A percentile compares a stretch with the other conserved stretches of the same genome.
These are phyloP conservation scores for Agonopterix subpropinquella DNA, from an alignment of 2,888 invertebrate genomes.

Conservation along the genomic window DNA sequence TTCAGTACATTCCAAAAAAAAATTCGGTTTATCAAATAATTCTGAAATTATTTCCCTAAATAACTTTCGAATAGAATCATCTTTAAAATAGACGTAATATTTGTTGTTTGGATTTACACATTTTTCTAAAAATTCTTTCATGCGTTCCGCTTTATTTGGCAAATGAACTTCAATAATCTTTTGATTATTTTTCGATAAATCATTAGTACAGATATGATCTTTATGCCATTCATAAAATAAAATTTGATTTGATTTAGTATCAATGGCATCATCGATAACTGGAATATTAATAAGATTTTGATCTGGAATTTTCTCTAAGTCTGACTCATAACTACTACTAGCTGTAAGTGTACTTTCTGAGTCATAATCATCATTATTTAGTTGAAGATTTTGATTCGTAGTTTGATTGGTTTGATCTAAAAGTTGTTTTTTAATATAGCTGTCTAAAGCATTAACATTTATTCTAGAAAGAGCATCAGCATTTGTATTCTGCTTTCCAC, in stretches of 20 bases:
- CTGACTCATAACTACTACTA: no score
- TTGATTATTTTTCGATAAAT: neutral
- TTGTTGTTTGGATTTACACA: slow-evolving; percentile 6
- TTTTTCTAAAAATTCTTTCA: slow-evolving; percentile 10
- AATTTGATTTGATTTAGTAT: slow-evolving; percentile 4
- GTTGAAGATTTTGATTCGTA: no score
- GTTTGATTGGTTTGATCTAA: no score
- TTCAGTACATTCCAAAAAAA: slow-evolving; percentile 9
- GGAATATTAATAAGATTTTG: neutral
- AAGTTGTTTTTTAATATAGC: no score
- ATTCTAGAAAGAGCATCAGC: no score
- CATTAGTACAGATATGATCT: neutral
- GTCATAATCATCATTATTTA: no score
- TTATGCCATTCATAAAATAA: neutral
- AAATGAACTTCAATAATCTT: slow-evolving; percentile 1
- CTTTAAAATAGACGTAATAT: slow-evolving; percentile 11
- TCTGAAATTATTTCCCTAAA: slow-evolving; percentile 1
- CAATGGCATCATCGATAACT: slow-evolving; percentile 2
- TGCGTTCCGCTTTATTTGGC: neutral
- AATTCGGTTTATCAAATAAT: no score
- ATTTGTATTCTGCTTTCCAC: no score
- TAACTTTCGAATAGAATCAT: neutral
- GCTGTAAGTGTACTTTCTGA: no score
- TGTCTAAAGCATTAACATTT: no score
- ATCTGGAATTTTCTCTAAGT: no score